Percentiles rank a stretch among this genome's conserved stretches.
These are phyloP conservation scores for Pseudomyrmex pallidus DNA, from an alignment of 1,140 invertebrate species.

Conservation along the genomic window DNA sequence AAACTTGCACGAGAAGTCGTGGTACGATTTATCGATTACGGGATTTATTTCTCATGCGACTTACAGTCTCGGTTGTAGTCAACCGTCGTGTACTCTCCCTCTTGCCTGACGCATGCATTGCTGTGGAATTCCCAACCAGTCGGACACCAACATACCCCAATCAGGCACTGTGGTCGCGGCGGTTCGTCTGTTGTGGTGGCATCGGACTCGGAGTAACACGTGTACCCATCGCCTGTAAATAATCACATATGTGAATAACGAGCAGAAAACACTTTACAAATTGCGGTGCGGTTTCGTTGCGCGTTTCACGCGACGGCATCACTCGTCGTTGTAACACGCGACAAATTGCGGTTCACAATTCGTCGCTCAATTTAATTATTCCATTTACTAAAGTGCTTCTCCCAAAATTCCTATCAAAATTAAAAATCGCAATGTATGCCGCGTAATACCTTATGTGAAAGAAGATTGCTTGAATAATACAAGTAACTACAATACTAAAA, in stretches of 20 bases:
- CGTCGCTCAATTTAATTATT: slow-evolving; percentile 20
- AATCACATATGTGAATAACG: slow-evolving; percentile 50
- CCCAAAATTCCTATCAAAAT: neutral
- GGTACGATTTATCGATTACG: neutral
- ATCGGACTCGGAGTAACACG: slow-evolving; percentile 83
- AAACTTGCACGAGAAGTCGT: neutral
- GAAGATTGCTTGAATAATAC: neutral
- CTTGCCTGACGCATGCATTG: slow-evolving; percentile 75
- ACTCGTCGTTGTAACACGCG: neutral
- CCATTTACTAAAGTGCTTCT: neutral
- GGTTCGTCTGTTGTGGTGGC: slow-evolving; percentile 78
- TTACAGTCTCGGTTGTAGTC: slow-evolving; percentile 73
- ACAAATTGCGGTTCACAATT: neutral
- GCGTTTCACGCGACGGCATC: slow-evolving; percentile 1
- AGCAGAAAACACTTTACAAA: slow-evolving; percentile 35
- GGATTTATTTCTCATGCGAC: slow-evolving; percentile 41
- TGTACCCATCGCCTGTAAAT: slow-evolving; percentile 88
- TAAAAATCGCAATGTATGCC: neutral
- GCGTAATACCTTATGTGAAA: neutral
- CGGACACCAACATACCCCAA: slow-evolving; percentile 86
- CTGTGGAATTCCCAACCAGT: slow-evolving; percentile 77
- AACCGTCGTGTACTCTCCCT: slow-evolving; percentile 53
- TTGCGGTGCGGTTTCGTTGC: slow-evolving; percentile 16
- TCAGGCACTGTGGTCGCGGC: slow-evolving; percentile 83
- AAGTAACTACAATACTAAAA: neutral